Base-by-base conservation (phyloP, 2,888 invertebrate genomes). In the Zaprionus lineosus region DNA sequence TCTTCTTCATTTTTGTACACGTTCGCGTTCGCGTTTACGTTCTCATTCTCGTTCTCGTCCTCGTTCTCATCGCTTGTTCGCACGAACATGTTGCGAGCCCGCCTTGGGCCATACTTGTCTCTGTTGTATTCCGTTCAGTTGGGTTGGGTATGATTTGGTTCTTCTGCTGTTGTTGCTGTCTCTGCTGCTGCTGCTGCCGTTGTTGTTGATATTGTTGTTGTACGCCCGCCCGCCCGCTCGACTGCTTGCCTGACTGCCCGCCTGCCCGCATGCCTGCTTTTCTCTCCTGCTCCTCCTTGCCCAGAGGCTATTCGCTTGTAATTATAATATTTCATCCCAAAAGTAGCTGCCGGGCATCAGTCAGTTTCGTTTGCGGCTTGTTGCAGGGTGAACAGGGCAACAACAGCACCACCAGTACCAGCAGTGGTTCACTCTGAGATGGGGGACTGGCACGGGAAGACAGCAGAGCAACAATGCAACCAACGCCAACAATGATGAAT, bases 251-350 rank as follows among this genome's bases (percentile, higher is more conserved):
- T 12, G 26, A 41, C 51, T 44, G 55, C 50, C 15, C 3, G 37
- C 9, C 33, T 43, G 31, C 4, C 48, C 46, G 39, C 28, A 36
- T 33, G 11, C 11, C 21, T 43, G 26, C 16, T 40, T 41, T 26
- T 52, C 46, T 48, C 61, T 63, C 40, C 60, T 63, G 76, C 79
- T 83, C 70, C 83, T 82, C 70, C 86, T 79, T 84, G 65, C 77
- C 75, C 74, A 46, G 46, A 47, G 73, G 87, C 86, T 72, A 85
- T 87, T 88, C 88, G 89, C 88, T 89, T 88, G 89, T 89, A 89
- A 89, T 89, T 90, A 89, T 90, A 89, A 89, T 89, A 89, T 90
- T 89, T 90, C 89, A 89, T 89, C 87, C 88, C 88, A 89, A 88
- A 86, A 84, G 86, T 88, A 70, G 86, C 89, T 84, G 53, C 57